Evolutionary conservation across 2,113 vertebrate species (phyloP).

Genomic region (Ameiurus melas): DNA sequence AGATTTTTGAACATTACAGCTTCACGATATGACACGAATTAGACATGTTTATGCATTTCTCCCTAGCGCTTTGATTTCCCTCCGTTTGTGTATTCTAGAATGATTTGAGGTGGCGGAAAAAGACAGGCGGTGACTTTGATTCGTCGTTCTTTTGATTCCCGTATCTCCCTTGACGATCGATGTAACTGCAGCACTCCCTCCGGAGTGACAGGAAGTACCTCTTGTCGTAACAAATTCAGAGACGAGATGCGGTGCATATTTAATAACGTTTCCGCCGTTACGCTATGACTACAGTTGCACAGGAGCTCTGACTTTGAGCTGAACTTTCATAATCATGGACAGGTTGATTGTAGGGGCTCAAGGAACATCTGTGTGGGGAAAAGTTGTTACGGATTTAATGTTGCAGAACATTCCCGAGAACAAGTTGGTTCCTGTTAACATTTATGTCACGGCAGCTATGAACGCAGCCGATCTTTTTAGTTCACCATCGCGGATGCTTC

Average conservation of each 20-base stretch:
- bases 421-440: neutral
- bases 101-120: neutral
- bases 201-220: constrained; percentile 64
- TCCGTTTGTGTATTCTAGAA: neutral
- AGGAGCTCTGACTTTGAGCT: neutral
- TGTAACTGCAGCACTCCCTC: constrained; percentile 49
- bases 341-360: neutral
- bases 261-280: constrained; percentile 64
- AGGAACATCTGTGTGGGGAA: neutral
- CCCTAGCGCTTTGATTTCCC: constrained; percentile 10
- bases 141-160: neutral
- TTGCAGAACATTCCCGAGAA: neutral
- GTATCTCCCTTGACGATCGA: neutral
- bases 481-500: neutral
- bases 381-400: neutral
- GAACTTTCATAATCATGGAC: neutral
- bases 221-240: constrained; percentile 61
- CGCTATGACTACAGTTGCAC: constrained; percentile 9
- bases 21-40: constrained; percentile 16
- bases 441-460: neutral
- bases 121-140: constrained; percentile 10
- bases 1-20: neutral
- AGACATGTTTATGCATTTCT: constrained; percentile 8
- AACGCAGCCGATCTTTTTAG: neutral
- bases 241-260: constrained; percentile 66